Conservation (phyloP, 2,113 vertebrate species). For the Motacilla tschutschensis region DNA sequence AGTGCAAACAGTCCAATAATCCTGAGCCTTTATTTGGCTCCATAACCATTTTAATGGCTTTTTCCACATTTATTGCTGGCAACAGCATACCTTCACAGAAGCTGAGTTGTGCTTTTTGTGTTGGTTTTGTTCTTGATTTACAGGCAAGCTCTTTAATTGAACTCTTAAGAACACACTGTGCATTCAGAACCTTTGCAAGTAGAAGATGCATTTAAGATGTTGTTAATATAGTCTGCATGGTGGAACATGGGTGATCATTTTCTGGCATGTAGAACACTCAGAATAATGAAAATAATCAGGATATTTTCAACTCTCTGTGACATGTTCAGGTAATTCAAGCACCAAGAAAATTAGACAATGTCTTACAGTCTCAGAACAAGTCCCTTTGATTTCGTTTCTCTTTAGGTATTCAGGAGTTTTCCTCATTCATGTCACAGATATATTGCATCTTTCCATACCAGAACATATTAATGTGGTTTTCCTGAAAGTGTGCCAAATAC, state of each 20-base stretch:
- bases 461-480: conserved; percentile 17
- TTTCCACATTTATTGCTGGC: conserved; percentile 27
- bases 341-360: neutral
- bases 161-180: neutral
- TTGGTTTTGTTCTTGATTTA: conserved; percentile 38
- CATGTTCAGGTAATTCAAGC: neutral
- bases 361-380: neutral
- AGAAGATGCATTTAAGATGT: neutral
- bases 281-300: neutral
- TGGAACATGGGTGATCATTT: neutral
- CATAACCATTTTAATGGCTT: neutral
- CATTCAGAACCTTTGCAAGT: neutral
- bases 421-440: neutral
- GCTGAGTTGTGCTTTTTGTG: neutral
- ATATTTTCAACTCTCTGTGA: neutral
- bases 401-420: neutral
- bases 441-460: conserved; percentile 31
- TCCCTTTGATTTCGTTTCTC: neutral
- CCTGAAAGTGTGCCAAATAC: conserved; percentile 8
- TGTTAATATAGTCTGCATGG: neutral
- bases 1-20: neutral
- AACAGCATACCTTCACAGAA: neutral
- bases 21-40: neutral
- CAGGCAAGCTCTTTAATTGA: neutral
- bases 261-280: neutral